A percentile compares a stretch with the other conserved stretches of the same genome.
These are phyloP conservation scores for Actias luna DNA, from an alignment of 2,888 invertebrate species.

Conservation along the genomic window DNA sequence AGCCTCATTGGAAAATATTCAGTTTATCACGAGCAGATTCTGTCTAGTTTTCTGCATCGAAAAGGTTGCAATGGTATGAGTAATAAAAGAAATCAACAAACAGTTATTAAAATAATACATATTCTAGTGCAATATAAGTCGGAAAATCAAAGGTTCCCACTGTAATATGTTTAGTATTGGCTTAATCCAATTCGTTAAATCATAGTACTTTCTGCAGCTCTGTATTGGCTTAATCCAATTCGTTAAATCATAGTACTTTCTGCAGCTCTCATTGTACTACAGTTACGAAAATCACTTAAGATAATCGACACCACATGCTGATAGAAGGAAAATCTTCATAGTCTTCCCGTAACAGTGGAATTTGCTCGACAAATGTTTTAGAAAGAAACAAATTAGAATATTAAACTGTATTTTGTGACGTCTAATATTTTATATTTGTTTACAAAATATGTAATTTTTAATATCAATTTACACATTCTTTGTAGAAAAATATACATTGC, in stretches of 20 bases:
- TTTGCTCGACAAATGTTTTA: not conserved
- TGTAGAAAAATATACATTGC: slow-evolving; percentile 7
- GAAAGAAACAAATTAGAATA: not conserved
- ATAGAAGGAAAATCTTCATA: not conserved
- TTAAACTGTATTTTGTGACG: not conserved
- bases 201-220: too few relatives aligned
- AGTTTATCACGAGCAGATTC: slow-evolving; percentile 79
- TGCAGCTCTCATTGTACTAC: not conserved
- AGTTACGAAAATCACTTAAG: not conserved
- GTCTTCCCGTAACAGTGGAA: not conserved
- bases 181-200: not conserved
- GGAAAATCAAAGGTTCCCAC: not conserved
- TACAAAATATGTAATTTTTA: not conserved
- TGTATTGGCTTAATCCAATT: not conserved
- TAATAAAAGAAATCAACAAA: not conserved
- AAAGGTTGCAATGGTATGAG: slow-evolving; percentile 31
- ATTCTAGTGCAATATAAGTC: not conserved
- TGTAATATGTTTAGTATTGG: not conserved
- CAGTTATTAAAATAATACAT: not conserved
- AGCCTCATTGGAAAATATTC: slow-evolving; percentile 78
- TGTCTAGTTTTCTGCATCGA: slow-evolving; percentile 69
- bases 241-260: not conserved
- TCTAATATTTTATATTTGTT: not conserved
- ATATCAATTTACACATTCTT: not conserved
- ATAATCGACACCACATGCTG: not conserved